Evolutionary conservation across 2,888 invertebrate genomes (phyloP).

Genomic region (Subacronicta megacephala): DNA sequence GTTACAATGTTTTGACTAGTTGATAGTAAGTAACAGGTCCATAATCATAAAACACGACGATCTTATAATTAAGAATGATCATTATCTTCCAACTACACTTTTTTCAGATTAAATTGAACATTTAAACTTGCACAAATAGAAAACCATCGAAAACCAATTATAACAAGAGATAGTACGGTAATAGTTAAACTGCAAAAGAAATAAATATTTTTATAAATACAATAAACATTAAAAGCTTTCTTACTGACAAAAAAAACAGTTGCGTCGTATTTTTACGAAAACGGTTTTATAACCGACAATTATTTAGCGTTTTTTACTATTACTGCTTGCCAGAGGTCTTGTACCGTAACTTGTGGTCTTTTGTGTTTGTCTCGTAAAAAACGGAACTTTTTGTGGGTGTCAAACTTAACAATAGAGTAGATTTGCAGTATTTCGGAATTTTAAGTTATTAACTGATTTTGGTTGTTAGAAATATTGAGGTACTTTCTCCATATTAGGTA

Average conservation of each 20-base stretch:
- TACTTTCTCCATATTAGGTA: conserved; percentile 29
- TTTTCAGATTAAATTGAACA: conserved; percentile 18
- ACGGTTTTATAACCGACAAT: conserved; percentile 39
- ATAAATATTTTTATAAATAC: conserved; percentile 40
- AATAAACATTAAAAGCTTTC: conserved; percentile 38
- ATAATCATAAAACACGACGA: neutral
- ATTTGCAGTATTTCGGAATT: conserved; percentile 38
- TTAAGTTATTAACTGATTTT: conserved; percentile 12
- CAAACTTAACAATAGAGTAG: conserved; percentile 35
- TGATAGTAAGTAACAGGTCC: too few relatives aligned
- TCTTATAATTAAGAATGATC: conserved; percentile 16
- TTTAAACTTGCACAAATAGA: conserved; percentile 20
- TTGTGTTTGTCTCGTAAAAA: conserved; percentile 31
- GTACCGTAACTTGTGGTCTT: conserved; percentile 44
- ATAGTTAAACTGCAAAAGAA: conserved; percentile 27
- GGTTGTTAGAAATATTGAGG: conserved; percentile 1
- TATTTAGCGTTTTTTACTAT: conserved; percentile 17
- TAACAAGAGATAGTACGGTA: conserved; percentile 13
- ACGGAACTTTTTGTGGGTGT: conserved; percentile 20
- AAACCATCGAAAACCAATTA: conserved; percentile 31
- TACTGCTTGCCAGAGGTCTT: conserved; percentile 17
- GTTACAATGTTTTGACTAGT: neutral
- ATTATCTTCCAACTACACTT: neutral
- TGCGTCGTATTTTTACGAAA: conserved; percentile 40
- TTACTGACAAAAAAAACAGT: conserved; percentile 34